Conservation (phyloP, 2,888 invertebrate species). For the Pristionchus exspectatus region DNA sequence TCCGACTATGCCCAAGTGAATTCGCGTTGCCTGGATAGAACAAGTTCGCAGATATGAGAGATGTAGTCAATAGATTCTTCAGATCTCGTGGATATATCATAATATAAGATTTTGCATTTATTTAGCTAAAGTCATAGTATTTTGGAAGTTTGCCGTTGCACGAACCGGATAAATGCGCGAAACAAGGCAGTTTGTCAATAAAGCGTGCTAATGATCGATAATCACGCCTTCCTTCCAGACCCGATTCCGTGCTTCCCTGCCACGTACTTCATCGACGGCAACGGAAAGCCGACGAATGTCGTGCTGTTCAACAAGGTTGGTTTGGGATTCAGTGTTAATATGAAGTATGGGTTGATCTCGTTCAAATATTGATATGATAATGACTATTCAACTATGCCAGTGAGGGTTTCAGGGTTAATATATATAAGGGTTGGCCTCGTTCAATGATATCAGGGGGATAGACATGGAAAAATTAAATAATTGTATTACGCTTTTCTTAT, state of each 20-base stretch:
- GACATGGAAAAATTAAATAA: neutral
- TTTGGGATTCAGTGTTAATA: neutral
- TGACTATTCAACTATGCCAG: too few relatives aligned
- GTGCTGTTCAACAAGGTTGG: constrained; percentile 45
- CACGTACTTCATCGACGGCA: constrained; percentile 63
- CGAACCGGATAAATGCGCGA: neutral
- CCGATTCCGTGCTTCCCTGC: constrained; percentile 64
- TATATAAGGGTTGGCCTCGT: too few relatives aligned
- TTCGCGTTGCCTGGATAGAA: too few relatives aligned
- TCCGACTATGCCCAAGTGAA: too few relatives aligned
- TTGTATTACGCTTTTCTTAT: neutral
- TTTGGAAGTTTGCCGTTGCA: neutral
- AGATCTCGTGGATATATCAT: too few relatives aligned
- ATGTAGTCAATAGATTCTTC: too few relatives aligned
- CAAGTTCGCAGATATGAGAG: too few relatives aligned
- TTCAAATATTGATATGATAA: neutral
- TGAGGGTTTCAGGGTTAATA: too few relatives aligned
- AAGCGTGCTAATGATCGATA: neutral
- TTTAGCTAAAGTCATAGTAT: neutral
- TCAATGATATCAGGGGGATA: neutral
- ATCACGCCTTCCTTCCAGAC: constrained; percentile 56
- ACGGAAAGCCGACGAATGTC: constrained; percentile 62
- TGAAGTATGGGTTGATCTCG: neutral
- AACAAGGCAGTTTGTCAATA: neutral
- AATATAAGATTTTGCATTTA: neutral